phyloP scores from a whole-genome alignment of 2,797 vertebrate species.

The Tachyglossus aculeatus region DNA sequence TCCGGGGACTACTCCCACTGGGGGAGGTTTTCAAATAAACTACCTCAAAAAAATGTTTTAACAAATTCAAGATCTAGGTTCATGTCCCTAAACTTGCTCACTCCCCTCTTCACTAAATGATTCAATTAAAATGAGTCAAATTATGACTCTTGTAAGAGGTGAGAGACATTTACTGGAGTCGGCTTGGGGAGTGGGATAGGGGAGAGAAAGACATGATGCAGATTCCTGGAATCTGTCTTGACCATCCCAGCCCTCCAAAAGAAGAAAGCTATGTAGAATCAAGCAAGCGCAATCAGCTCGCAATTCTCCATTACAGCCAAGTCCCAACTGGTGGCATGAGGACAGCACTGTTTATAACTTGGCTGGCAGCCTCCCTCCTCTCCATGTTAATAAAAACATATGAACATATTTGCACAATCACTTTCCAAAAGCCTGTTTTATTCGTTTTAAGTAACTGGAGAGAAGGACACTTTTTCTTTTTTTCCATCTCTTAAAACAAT shows the following conservation, averaged over 20 bases:
- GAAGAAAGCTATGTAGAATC: background rate
- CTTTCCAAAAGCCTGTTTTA: background rate
- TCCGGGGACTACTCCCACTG: no score
- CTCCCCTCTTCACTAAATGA: no score
- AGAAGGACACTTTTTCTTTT: background rate
- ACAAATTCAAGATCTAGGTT: no score
- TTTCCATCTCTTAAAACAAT: background rate
- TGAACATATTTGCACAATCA: background rate
- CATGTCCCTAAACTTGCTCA: no score
- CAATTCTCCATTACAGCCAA: background rate
- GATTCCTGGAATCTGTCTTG: background rate
- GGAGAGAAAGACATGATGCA: rapidly evolving
- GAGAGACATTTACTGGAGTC: background rate
- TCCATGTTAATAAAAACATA: constrained; percentile 12
- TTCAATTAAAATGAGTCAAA: no score
- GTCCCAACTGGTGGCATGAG: background rate
- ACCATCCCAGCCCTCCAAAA: background rate
- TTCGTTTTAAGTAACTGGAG: background rate
- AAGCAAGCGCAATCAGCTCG: background rate
- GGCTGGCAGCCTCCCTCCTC: background rate
- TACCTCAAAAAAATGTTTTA: no score
- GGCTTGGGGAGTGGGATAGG: rapidly evolving
- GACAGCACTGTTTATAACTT: background rate
- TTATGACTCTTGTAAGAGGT: background rate
- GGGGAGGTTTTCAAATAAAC: no score